Conservation (phyloP, 2,113 vertebrate species). For the Labeo rohita region DNA sequence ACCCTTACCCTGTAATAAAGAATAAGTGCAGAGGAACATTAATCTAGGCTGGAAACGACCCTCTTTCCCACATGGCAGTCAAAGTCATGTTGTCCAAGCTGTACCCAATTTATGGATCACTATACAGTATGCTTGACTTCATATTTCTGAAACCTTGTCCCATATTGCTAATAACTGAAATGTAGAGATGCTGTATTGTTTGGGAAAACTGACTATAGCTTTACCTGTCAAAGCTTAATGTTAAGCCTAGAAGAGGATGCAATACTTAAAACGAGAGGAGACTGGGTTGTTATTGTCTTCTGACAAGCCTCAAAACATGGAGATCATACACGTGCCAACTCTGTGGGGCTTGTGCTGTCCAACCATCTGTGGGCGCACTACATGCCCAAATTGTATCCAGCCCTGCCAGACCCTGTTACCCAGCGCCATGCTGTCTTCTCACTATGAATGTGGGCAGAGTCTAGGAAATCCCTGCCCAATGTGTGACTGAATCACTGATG, state of each 20-base stretch:
- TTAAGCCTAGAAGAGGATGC: not conserved
- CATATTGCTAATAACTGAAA: not conserved
- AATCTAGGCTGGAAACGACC: not conserved
- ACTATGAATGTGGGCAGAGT: constrained; percentile 40
- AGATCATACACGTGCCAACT: constrained; percentile 29
- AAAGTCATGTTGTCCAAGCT: not conserved
- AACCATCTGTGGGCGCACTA: constrained; percentile 48
- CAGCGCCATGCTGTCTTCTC: constrained; percentile 46
- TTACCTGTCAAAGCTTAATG: not conserved
- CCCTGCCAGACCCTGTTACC: constrained; percentile 51
- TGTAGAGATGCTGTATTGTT: not conserved
- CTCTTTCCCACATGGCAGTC: constrained; percentile 1
- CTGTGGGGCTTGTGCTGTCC: constrained; percentile 20
- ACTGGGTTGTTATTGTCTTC: constrained; percentile 12
- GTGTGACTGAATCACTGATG: constrained; percentile 31
- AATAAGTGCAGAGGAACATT: not conserved
- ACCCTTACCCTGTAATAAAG: not conserved
- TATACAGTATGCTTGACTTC: not conserved
- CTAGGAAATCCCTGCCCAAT: constrained; percentile 48
- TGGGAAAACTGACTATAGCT: not conserved
- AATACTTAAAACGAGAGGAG: not conserved
- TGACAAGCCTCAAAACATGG: constrained; percentile 29
- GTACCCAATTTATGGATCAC: not conserved
- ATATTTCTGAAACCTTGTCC: not conserved
- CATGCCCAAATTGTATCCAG: constrained; percentile 43